Conservation (phyloP, 2,888 invertebrate species). For the Dicranocentrus wangi region DNA sequence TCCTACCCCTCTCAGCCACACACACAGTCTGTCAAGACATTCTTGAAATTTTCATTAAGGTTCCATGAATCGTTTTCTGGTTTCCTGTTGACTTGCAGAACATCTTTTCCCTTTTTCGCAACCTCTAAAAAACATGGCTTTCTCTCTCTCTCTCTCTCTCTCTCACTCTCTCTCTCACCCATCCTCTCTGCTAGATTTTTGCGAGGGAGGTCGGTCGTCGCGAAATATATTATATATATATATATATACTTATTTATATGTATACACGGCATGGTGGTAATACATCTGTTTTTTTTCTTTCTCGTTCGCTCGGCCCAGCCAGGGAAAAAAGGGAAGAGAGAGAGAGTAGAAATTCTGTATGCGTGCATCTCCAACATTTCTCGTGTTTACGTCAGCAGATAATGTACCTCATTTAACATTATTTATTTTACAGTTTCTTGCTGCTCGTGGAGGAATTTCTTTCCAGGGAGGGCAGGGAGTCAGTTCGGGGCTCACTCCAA, state of each 20-base stretch:
- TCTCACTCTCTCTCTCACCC: conserved; percentile 2
- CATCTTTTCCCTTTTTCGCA: conserved; percentile 36
- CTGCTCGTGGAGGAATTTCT: not conserved
- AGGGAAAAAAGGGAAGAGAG: not conserved
- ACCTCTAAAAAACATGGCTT: conserved; percentile 31
- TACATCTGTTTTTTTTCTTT: too few relatives aligned
- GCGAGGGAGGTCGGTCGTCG: too few relatives aligned
- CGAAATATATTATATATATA: too few relatives aligned
- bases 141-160: conserved; percentile 16
- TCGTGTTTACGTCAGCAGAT: conserved; percentile 60
- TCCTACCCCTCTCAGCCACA: conserved; percentile 34
- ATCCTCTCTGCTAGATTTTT: too few relatives aligned
- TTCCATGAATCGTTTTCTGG: conserved; percentile 65
- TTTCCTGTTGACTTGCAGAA: conserved; percentile 32
- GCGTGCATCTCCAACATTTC: conserved; percentile 41
- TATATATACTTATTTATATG: too few relatives aligned
- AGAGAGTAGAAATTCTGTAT: not conserved
- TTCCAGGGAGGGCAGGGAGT: not conserved
- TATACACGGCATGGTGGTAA: too few relatives aligned
- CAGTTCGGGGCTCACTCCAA: conserved; percentile 20
- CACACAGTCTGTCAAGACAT: conserved; percentile 62
- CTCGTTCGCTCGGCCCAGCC: too few relatives aligned
- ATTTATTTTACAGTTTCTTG: conserved; percentile 56
- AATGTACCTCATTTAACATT: conserved; percentile 64
- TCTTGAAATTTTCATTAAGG: conserved; percentile 71